Evolutionary conservation across 2,113 vertebrate species (phyloP), one percentile per base, ranked within the genome.

Genomic region (Gobius niger): DNA sequence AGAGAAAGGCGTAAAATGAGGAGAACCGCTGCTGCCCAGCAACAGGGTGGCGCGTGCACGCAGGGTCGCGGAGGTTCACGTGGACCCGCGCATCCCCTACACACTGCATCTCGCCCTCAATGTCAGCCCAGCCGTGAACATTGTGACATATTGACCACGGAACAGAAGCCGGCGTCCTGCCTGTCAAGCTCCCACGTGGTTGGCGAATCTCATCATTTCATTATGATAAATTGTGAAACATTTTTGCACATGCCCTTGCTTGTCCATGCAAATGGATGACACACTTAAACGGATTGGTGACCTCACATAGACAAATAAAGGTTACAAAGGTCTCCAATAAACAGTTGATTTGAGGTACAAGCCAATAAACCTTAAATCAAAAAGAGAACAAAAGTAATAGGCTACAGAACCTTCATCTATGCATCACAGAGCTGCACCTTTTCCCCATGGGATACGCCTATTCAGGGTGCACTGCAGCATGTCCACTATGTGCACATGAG

Each of bases 31-130:
- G 80, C 87, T 90, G 87, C 88, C 88, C 88, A 88, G 90, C 88
- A 90, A 91, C 88, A 89, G 88, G 86, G 85, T 84, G 78, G 73
- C 68, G 66, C 82, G 78, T 80, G 78, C 85, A 79, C 68, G 65
- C 47, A 71, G 83, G 86, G 88, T 89, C 87, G 81, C 68, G 8
- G 51, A 73, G 87, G 86, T 91, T 83, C 87, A 90, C 59, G 3
- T 70, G 67, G 18, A 70, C 70, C 69, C 80, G 80, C 81, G 81
- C 84, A 14, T 12, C 15, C 34, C 9, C 11, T 41, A 41, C 24
- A n/a, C 61, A 54, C n/a, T 7, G 44, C 57, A 67, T 71, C 74
- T 34, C 77, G 77, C 67, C 76, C 83, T 82, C 67, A n/a, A 85
- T 86, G 85, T 76, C 75, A 76, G 80, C 18, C 70, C 69, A 78